Evolutionary conservation across 2,113 vertebrate species (phyloP), one percentile per base, ranked within the genome.

Genomic region (Hiodon tergisus): DNA sequence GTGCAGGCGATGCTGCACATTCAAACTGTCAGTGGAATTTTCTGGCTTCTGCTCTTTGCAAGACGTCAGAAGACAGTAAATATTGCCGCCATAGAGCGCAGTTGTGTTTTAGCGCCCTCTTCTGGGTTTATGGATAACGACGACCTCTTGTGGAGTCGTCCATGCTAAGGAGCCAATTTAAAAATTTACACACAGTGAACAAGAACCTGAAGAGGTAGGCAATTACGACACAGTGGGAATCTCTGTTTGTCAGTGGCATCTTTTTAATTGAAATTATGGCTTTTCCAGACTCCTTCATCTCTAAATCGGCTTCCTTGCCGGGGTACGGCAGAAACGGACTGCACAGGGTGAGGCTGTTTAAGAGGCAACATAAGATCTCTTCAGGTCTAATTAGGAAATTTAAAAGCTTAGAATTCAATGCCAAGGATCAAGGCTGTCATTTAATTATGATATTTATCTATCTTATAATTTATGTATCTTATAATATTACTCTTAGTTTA

Each of bases 311-410:
- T 31, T 98, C 97, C 8, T 91, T 99, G 17, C 96, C 97, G 77
- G 96, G 95, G 81, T 99, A 98, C 82, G 91, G 96, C 81, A 94
- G 94, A 82, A 99, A 98, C 0, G 94, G 96, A 76, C 86, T 98
- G 67, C 95, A 96, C 84, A 90, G 96, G 94, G 97, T 99, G 83
- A 89, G 86, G 75, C 85, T 87, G 65, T 2, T 74, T 7, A 46
- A 47, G 66, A 9, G 50, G 57, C 16, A 31, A 11, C 54, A 61
- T 59, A 17, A 16, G 65, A 55, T 65, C 10, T 54, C 62, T 62
- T 51, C 17, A 54, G 61, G 52, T 50, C 54, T 31, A 61, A 60
- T 60, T 60, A 11, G 13, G 13, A 60, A 14, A 10, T 3, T 60
- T 8, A 60, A 60, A 10, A 60, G 13, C 31, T 31, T 31, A 31